phyloP scores from a whole-genome alignment of 2,888 invertebrate species.

The Netelia melanura region DNA sequence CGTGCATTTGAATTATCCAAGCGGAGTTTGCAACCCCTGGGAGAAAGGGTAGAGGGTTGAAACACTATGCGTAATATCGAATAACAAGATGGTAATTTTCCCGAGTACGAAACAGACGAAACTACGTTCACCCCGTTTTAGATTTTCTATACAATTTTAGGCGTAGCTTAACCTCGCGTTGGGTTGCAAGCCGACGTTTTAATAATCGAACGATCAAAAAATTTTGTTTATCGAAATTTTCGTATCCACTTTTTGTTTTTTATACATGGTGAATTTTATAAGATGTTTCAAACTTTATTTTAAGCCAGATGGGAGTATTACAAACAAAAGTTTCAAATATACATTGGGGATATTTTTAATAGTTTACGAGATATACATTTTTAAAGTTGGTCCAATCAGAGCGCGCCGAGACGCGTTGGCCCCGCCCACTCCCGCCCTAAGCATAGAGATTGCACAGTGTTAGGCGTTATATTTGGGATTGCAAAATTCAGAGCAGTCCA shows the following conservation, averaged over 20 bases:
- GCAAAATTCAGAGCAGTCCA: too few relatives aligned
- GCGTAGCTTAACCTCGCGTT: background rate
- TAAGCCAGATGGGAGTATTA: too few relatives aligned
- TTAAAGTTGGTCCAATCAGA: too few relatives aligned
- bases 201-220: background rate
- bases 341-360: too few relatives aligned
- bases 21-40: background rate
- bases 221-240: background rate
- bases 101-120: background rate
- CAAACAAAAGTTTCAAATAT: too few relatives aligned
- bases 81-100: constrained; percentile 14
- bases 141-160: background rate
- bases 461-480: too few relatives aligned
- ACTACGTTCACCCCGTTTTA: background rate
- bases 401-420: too few relatives aligned
- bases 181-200: background rate
- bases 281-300: too few relatives aligned
- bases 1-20: background rate
- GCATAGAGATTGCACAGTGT: too few relatives aligned
- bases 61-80: background rate
- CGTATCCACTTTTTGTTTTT: background rate
- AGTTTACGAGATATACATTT: too few relatives aligned
- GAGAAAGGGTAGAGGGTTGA: background rate
- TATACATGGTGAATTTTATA: background rate
- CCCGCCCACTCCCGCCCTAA: too few relatives aligned